A percentile compares a stretch with the other conserved stretches of the same genome.
These are phyloP conservation scores for Dicyrtoma fusca DNA, from an alignment of 2,888 invertebrate species.

Conservation along the genomic window DNA sequence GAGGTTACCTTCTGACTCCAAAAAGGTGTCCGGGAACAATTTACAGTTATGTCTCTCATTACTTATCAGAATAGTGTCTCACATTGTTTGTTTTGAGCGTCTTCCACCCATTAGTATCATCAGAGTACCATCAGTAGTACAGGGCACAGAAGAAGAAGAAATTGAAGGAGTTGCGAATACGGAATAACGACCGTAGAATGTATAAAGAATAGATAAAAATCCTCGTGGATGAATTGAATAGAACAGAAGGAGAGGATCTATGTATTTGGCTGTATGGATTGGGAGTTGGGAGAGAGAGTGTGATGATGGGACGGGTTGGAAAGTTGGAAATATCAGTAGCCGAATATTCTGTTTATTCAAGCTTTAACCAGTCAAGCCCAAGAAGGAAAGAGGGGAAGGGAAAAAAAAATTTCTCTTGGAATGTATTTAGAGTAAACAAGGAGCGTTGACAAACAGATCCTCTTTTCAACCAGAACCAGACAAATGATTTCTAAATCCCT, in stretches of 20 bases:
- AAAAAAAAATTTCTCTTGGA: slow-evolving; percentile 12
- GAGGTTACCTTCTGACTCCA: too few species aligned
- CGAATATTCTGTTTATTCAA: slow-evolving; percentile 26
- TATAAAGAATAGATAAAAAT: neutral
- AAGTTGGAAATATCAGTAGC: slow-evolving; percentile 26
- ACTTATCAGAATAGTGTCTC: neutral
- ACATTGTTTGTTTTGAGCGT: too few species aligned
- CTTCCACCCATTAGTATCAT: too few species aligned
- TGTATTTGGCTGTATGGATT: too few species aligned
- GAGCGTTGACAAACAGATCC: slow-evolving; percentile 45
- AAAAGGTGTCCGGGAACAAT: neutral
- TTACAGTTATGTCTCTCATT: slow-evolving; percentile 1
- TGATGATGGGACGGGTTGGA: slow-evolving; percentile 13
- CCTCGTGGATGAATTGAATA: slow-evolving; percentile 5
- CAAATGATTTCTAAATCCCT: slow-evolving; percentile 46
- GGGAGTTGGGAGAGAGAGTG: neutral
- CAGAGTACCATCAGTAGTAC: too few species aligned
- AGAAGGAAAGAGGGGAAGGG: neutral
- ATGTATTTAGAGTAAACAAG: slow-evolving; percentile 40
- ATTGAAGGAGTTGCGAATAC: too few species aligned
- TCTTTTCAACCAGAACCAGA: slow-evolving; percentile 42
- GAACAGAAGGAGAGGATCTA: neutral
- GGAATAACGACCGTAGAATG: too few species aligned
- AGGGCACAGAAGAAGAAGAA: too few species aligned
- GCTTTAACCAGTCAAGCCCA: too few species aligned